Evolutionary conservation across 1,140 invertebrate genomes (phyloP).

Genomic region (Eufriesea mexicana): DNA sequence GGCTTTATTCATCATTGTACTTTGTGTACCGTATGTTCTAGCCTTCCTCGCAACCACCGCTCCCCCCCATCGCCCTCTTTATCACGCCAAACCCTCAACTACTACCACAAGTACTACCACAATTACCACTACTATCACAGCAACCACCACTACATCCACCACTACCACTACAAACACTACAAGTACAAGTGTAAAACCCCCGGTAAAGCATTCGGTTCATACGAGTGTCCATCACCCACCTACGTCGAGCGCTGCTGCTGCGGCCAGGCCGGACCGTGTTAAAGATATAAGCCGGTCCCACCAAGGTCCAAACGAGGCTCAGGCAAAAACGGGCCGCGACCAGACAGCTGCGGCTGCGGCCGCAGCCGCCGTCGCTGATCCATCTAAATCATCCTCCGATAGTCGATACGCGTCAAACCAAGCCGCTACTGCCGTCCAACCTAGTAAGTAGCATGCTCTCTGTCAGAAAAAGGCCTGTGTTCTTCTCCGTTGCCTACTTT

Average conservation of each 20-base stretch:
- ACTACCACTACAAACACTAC: conserved; percentile 65
- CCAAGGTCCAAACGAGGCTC: conserved; percentile 70
- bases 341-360: conserved; percentile 73
- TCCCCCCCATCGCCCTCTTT: conserved; percentile 82
- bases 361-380: conserved; percentile 65
- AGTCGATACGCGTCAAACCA: conserved; percentile 78
- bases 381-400: conserved; percentile 81
- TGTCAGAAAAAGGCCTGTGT: conserved; percentile 39
- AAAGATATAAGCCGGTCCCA: conserved; percentile 73
- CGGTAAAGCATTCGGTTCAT: conserved; percentile 73
- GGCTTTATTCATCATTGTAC: conserved; percentile 69
- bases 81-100: conserved; percentile 79
- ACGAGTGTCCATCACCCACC: conserved; percentile 77
- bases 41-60: conserved; percentile 82
- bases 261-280: conserved; percentile 77
- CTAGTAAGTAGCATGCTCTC: conserved; percentile 82
- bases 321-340: conserved; percentile 73
- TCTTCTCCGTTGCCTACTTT: conserved; percentile 35
- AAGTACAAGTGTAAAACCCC: conserved; percentile 63
- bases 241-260: conserved; percentile 74
- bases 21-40: conserved; percentile 80
- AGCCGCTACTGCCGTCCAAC: conserved; percentile 77
- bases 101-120: conserved; percentile 65
- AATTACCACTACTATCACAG: conserved; percentile 63
- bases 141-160: conserved; percentile 67